Percentiles rank a stretch among this genome's conserved stretches.
Evolutionary conservation across 2,797 vertebrate species (phyloP).

Genomic region (Pteronotus mesoamericanus): DNA sequence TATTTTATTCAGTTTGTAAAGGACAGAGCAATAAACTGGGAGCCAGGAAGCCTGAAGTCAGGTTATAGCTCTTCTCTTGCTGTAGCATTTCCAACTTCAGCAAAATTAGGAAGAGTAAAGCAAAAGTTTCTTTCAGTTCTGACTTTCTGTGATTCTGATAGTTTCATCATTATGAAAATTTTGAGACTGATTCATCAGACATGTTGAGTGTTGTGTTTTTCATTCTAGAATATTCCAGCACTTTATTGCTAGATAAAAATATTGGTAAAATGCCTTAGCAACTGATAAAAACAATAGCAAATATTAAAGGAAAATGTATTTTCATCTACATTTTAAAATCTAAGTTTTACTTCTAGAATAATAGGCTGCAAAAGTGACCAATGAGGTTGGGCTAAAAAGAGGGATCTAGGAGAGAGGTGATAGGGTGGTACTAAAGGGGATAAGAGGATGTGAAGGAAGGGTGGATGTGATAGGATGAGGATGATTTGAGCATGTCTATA

Average conservation of each 20-base stretch:
- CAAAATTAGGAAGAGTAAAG: not conserved
- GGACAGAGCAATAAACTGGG: not conserved
- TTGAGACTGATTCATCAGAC: not conserved
- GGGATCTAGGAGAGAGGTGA: not conserved
- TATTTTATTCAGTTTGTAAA: not conserved
- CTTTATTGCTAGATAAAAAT: not conserved
- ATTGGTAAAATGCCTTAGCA: not conserved
- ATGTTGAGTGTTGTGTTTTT: not conserved
- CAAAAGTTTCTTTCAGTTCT: not conserved
- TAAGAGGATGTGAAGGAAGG: not conserved
- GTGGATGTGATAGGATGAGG: not conserved
- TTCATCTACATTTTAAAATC: not conserved
- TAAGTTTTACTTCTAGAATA: not conserved
- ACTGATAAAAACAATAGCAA: not conserved
- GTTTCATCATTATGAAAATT: not conserved
- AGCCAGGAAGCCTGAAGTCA: not conserved
- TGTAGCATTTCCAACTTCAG: not conserved
- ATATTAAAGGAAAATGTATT: not conserved
- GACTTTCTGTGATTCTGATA: not conserved
- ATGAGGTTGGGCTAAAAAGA: not conserved
- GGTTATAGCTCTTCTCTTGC: not conserved
- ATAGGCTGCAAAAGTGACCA: not conserved
- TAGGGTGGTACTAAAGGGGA: not conserved
- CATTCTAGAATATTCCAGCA: not conserved
- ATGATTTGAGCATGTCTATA: not conserved